Base-by-base conservation (phyloP, 2,888 invertebrate species). In the Rhorus exstirpatorius region DNA sequence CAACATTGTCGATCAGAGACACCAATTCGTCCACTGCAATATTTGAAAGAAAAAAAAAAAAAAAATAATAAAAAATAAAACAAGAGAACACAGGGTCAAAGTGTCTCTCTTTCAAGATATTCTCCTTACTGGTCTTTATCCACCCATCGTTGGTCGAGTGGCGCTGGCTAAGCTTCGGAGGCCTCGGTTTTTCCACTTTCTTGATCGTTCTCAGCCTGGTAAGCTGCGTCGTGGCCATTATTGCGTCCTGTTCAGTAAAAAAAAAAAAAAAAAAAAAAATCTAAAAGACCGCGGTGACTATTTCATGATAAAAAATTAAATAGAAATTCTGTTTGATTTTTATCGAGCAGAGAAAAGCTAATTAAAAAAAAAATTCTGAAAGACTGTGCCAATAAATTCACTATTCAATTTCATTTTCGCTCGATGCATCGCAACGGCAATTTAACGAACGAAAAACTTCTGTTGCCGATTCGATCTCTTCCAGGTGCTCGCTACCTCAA, bases 1-100 rank as follows among this genome's bases (percentile, higher is more conserved):
- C 96, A 87, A 97, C 97, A 92, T 95, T 96, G 93, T 97, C 97
- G 88, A 97, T 96, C 91, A 97, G 94, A 92, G 96, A 96, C 93
- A 97, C 96, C 86, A 97, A 94, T 93, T 96, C 97, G 94, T 97
- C 97, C 89, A 90, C 93, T 92, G 78, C 26, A 74, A 70, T 55
- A 58, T 49, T 2, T 31, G 6, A 31, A 31, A 2, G 31, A 31
- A 31, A 31, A 31, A 41, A 74, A 58, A 76, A 70, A 63, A 38
- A 83, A 24, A 60, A 38, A 74, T 35, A 55, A 44, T 51, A 35
- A 38, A 46, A 68, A 8, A 1, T 26, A 19, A 49, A 51, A 49
- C 41, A 44, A 61, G 12, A 17, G 17, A 2, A 14, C 3, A 10
- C 1, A 0, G 14, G 6, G n/a, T n/a, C n/a, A n/a, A n/a, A 17